phyloP scores from a whole-genome alignment of 2,113 vertebrate species.

The Caranx ignobilis region DNA sequence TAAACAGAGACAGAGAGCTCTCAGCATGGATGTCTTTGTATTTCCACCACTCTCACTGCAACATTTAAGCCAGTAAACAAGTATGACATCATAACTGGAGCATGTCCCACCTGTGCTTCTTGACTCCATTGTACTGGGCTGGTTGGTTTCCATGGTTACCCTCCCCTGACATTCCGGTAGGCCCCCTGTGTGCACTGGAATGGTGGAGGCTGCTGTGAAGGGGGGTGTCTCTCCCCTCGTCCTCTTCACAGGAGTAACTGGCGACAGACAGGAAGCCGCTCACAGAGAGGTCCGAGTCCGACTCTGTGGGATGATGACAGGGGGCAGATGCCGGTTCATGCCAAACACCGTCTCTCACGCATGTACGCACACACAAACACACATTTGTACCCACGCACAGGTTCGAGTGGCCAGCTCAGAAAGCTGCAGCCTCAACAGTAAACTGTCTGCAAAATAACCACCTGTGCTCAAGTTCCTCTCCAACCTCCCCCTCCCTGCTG shows the following conservation, averaged over 20 bases:
- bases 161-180: constrained; percentile 88
- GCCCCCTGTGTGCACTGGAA: constrained; percentile 71
- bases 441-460: constrained; percentile 75
- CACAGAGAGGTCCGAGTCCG: constrained; percentile 90
- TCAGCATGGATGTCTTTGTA: not conserved
- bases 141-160: constrained; percentile 88
- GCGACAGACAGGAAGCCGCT: constrained; percentile 90
- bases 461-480: constrained; percentile 49
- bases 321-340: constrained; percentile 62
- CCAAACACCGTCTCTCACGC: constrained; percentile 18
- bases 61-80: constrained; percentile 60
- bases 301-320: constrained; percentile 85
- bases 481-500: constrained; percentile 53
- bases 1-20: not conserved
- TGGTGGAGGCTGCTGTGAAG: constrained; percentile 74
- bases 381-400: not conserved
- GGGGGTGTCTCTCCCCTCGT: constrained; percentile 75
- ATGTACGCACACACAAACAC: not conserved
- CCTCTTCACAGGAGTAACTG: constrained; percentile 84
- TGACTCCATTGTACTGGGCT: constrained; percentile 90
- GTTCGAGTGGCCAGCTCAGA: constrained; percentile 17
- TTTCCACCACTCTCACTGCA: constrained; percentile 11
- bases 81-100: constrained; percentile 62
- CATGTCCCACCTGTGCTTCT: constrained; percentile 92
- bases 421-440: constrained; percentile 41